phyloP scores from a whole-genome alignment of 2,888 invertebrate species.

The Abscondita cerata region DNA sequence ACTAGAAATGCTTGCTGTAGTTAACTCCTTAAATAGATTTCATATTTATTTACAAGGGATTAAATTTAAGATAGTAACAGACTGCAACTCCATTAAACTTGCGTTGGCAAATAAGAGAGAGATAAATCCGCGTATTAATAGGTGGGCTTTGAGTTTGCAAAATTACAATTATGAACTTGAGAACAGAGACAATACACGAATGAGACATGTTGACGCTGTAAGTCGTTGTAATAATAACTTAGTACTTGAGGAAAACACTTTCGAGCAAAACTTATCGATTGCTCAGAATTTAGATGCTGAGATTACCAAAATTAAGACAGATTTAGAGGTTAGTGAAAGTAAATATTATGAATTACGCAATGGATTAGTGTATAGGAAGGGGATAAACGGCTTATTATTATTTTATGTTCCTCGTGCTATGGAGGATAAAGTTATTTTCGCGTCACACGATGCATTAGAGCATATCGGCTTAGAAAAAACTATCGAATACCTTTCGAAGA shows the following conservation, averaged over 20 bases:
- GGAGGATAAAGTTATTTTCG: constrained; percentile 4
- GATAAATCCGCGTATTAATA: constrained; percentile 13
- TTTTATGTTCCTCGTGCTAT: neutral
- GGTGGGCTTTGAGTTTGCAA: constrained; percentile 1
- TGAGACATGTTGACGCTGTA: neutral
- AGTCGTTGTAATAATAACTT: constrained; percentile 35
- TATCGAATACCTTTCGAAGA: too few relatives aligned
- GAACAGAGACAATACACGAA: neutral
- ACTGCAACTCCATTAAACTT: constrained; percentile 29
- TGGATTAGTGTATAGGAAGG: constrained; percentile 10
- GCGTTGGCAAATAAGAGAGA: constrained; percentile 30
- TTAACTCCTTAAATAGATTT: constrained; percentile 31
- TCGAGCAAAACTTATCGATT: constrained; percentile 30
- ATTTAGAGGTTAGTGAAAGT: constrained; percentile 33
- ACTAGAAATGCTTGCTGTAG: constrained; percentile 29
- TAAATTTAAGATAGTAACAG: constrained; percentile 18
- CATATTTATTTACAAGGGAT: constrained; percentile 31
- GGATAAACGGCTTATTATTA: neutral
- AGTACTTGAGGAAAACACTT: constrained; percentile 37
- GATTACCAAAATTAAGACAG: constrained; percentile 36
- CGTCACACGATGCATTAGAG: too few relatives aligned
- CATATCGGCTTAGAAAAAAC: too few relatives aligned
- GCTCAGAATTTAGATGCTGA: constrained; percentile 37
- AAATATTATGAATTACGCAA: constrained; percentile 22
- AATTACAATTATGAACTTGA: constrained; percentile 1